Evolutionary conservation across 2,888 invertebrate genomes (phyloP).

Genomic region (Nudaria mundana): DNA sequence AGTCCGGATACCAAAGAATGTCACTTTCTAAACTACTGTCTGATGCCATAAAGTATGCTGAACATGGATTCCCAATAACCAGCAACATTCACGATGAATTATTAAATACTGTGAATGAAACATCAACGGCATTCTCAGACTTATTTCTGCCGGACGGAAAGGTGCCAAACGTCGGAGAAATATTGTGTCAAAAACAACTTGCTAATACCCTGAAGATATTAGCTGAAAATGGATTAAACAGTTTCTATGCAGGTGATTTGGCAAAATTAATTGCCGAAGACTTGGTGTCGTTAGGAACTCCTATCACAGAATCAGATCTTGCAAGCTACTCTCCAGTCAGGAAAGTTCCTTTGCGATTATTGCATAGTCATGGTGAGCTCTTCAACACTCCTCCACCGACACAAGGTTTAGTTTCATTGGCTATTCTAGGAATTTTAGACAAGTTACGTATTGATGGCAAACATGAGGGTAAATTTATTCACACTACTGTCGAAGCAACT

Average conservation of each 20-base stretch:
- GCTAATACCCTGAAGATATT: constrained; percentile 53
- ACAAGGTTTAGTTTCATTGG: constrained; percentile 64
- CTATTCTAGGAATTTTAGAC: constrained; percentile 62
- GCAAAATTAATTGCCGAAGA: constrained; percentile 59
- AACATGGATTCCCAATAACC: constrained; percentile 59
- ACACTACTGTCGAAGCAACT: constrained; percentile 63
- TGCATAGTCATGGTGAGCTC: constrained; percentile 56
- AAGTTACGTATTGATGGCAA: constrained; percentile 55
- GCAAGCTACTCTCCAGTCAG: constrained; percentile 53
- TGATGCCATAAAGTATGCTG: constrained; percentile 66
- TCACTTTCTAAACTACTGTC: constrained; percentile 50
- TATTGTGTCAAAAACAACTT: constrained; percentile 52
- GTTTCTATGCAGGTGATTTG: constrained; percentile 63
- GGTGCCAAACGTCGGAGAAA: neutral
- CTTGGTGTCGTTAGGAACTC: constrained; percentile 53
- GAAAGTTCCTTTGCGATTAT: constrained; percentile 52
- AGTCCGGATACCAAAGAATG: constrained; percentile 57
- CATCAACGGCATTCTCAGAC: constrained; percentile 40
- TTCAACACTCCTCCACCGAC: constrained; percentile 70
- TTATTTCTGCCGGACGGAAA: constrained; percentile 49
- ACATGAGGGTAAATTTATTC: constrained; percentile 62
- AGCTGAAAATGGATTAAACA: constrained; percentile 54
- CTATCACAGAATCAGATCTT: constrained; percentile 61
- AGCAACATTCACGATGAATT: constrained; percentile 35
- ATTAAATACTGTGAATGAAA: constrained; percentile 15